A percentile compares a stretch with the other conserved stretches of the same genome.
Conservation (phyloP, 1,140 invertebrate species). For the Drosophila subpulchrella region DNA sequence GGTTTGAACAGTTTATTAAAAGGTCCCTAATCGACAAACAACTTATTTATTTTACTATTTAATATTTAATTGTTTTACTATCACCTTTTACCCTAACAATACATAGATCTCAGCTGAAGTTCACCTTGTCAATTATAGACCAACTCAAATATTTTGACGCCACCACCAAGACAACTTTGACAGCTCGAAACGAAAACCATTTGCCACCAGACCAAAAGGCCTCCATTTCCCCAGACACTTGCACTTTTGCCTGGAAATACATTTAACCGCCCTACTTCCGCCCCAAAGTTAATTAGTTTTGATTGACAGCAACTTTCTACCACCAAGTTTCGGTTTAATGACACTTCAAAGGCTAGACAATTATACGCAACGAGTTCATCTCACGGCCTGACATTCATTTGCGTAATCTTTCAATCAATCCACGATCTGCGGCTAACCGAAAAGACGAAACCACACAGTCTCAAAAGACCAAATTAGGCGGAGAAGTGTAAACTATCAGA, state of each 20-base stretch:
- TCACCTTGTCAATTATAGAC: conserved; percentile 8
- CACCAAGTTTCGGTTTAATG: conserved; percentile 17
- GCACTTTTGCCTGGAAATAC: not conserved
- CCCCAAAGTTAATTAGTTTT: conserved; percentile 30
- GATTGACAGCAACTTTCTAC: conserved; percentile 38
- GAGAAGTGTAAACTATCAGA: conserved; percentile 50
- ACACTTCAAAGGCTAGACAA: conserved; percentile 27
- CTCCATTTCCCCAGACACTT: not conserved
- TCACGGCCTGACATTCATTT: conserved; percentile 60
- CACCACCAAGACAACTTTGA: conserved; percentile 7
- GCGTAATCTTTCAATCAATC: conserved; percentile 69
- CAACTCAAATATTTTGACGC: conserved; percentile 18
- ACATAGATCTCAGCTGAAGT: not conserved
- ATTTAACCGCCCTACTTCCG: not conserved
- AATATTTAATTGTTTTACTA: not conserved
- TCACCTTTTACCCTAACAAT: not conserved
- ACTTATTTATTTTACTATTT: not conserved
- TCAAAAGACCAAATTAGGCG: conserved; percentile 19
- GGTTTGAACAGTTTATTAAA: not conserved
- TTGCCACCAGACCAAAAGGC: conserved; percentile 14
- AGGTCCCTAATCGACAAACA: not conserved
- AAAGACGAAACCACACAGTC: conserved; percentile 10
- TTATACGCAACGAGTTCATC: conserved; percentile 48
- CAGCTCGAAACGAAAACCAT: conserved; percentile 19
- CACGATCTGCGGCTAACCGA: conserved; percentile 4